Base-by-base conservation (phyloP, 1,140 invertebrate species). In the Drosophila novamexicana region DNA sequence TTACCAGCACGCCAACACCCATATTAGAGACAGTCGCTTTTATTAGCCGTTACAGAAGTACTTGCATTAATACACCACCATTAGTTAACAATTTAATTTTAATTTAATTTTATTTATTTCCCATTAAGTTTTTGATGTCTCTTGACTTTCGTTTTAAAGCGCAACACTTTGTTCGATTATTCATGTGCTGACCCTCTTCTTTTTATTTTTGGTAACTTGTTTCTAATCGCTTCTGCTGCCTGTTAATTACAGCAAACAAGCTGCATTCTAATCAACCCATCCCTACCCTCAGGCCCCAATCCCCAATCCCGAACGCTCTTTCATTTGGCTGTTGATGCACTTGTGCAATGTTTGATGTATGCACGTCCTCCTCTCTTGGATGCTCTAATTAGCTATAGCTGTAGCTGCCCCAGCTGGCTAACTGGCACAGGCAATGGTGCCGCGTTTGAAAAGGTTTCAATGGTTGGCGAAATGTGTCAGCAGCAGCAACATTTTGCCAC, bases 201-300 rank as follows among this genome's bases (percentile, higher is more conserved):
- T 57, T 32, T 2, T 39, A 44, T 85, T 82, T 77, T 82, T 58
- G 69, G 73, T 62, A 89, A 81, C 74, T 78, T 52, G 74, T 88
- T 83, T 62, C 79, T 79, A 83, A 88, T 83, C 83, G 77, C 74
- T 59, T 50, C 59, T 50, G 73, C 59, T 75, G 74, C 68, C 80
- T 80, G 84, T 89, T 89, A 89, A 89, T 89, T 89, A 89, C 77
- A 56, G 80, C 80, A 89, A 89, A 89, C 80, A 81, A 73, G 70
- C 74, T 79, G 72, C 72, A 73, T 62, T 54, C 68, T 61, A 76
- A 70, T 67, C 65, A 36, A 50, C 34, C 16, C 39, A 75, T 37
- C 44, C 22, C 52, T 49, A 9, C 2, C 29, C 42, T 18, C 45
- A 4, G 0, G 44, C 6, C 18, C 1, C 12, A 18, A 37, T 7